phyloP scores from a whole-genome alignment of 2,888 invertebrate genomes.

The Pollenia labialis region DNA sequence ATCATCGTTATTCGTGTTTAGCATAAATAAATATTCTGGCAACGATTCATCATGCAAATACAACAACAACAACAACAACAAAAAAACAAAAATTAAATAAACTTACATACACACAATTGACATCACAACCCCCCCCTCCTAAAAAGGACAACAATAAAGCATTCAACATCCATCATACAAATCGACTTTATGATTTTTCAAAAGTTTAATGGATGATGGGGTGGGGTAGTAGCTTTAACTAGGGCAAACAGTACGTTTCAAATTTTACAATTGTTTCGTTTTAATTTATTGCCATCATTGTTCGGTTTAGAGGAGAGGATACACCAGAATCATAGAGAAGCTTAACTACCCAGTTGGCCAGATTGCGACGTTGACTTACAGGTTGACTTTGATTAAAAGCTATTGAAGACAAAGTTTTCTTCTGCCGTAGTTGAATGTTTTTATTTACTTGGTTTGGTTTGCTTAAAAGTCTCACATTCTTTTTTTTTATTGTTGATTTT shows the following conservation, averaged over 20 bases:
- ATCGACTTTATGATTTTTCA: neutral
- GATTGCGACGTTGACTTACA: neutral
- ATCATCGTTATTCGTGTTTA: conserved; percentile 24
- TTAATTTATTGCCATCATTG: conserved; percentile 48
- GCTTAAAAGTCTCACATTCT: no score
- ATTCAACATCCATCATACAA: neutral
- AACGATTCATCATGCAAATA: conserved; percentile 15
- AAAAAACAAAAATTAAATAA: no score
- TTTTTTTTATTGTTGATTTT: no score
- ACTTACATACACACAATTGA: neutral
- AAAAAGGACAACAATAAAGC: conserved; percentile 7
- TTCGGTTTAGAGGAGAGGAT: neutral
- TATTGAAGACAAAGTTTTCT: no score
- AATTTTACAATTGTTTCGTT: conserved; percentile 20
- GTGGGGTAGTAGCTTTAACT: neutral
- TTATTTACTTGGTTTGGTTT: no score
- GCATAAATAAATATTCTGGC: conserved; percentile 23
- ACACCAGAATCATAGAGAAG: neutral
- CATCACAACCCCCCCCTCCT: neutral
- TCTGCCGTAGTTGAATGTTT: no score
- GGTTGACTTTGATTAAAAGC: no score
- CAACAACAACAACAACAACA: no score
- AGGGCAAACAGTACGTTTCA: no score
- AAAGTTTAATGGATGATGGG: neutral
- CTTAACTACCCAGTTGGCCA: neutral